These are phyloP conservation scores for Macrophya annulata DNA, from an alignment of 2,888 invertebrate species.

Conservation along the genomic window DNA sequence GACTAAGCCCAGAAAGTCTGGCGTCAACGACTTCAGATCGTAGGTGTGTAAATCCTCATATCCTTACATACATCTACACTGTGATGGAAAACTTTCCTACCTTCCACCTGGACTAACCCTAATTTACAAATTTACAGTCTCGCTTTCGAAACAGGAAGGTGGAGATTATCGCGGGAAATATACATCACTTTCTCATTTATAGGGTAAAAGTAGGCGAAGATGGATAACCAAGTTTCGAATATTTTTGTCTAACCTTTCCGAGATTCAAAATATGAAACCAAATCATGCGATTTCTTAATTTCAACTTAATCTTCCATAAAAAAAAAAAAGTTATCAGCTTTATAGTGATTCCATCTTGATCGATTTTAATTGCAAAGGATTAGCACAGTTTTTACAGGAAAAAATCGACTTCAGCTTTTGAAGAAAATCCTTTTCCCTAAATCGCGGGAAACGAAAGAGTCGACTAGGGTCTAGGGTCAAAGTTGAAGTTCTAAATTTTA, in stretches of 20 bases:
- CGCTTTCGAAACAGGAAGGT: background rate
- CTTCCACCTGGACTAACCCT: background rate
- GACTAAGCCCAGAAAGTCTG: conserved; percentile 1
- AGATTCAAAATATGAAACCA: background rate
- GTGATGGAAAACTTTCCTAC: background rate
- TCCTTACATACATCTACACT: background rate
- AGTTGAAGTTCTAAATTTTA: too few species aligned
- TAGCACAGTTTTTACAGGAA: too few species aligned
- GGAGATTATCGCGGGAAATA: background rate
- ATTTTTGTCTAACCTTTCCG: too few species aligned
- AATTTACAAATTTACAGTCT: conserved; percentile 6
- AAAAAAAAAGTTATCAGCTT: too few species aligned
- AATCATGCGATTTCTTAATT: too few species aligned
- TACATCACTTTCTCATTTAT: background rate
- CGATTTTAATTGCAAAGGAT: too few species aligned
- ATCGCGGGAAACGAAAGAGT: too few species aligned
- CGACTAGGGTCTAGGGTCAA: too few species aligned
- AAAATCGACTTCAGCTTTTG: too few species aligned
- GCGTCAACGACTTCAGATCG: background rate
- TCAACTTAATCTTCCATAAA: too few species aligned
- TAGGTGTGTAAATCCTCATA: background rate
- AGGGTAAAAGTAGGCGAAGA: background rate
- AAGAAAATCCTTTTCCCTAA: too few species aligned
- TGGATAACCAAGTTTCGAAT: background rate
- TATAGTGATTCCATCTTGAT: too few species aligned